phyloP scores from a whole-genome alignment of 1,140 invertebrate species.

The Zaprionus africanus region DNA sequence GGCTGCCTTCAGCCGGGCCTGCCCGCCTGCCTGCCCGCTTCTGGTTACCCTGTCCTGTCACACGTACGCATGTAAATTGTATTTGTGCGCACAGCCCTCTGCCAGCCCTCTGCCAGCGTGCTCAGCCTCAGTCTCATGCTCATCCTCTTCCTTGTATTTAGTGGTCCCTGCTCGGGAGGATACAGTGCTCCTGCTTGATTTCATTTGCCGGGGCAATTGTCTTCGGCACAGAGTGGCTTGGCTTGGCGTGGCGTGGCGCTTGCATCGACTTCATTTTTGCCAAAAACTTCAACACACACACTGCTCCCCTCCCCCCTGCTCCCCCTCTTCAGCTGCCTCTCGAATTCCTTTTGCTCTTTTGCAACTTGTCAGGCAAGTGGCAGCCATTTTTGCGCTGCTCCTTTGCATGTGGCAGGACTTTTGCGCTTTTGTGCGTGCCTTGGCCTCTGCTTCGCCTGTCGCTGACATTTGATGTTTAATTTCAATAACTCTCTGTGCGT shows the following conservation, averaged over 20 bases:
- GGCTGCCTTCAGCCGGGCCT: neutral
- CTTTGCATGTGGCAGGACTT: conserved; percentile 66
- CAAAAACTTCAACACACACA: conserved; percentile 32
- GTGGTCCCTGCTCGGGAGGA: conserved; percentile 14
- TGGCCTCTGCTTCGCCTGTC: conserved; percentile 61
- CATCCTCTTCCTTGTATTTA: conserved; percentile 44
- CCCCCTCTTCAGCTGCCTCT: conserved; percentile 25
- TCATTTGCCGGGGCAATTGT: conserved; percentile 77
- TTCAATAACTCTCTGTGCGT: conserved; percentile 75
- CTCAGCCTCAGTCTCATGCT: conserved; percentile 4
- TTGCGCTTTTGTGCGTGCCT: conserved; percentile 73
- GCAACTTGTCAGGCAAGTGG: conserved; percentile 72
- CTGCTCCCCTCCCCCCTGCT: neutral
- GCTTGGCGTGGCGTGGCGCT: conserved; percentile 50
- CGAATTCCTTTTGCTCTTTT: conserved; percentile 70
- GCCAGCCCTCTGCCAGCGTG: conserved; percentile 15
- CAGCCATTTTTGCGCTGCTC: conserved; percentile 49
- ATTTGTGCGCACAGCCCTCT: conserved; percentile 56
- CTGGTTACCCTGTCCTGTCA: conserved; percentile 41
- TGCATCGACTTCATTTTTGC: conserved; percentile 72
- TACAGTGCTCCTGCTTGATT: conserved; percentile 63
- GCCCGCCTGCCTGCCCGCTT: conserved; percentile 1
- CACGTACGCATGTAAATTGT: conserved; percentile 81
- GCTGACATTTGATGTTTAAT: conserved; percentile 78
- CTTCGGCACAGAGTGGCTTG: conserved; percentile 53